A percentile compares a stretch with the other conserved stretches of the same genome.
Conservation (phyloP, 2,797 vertebrate species). For the Onychomys leucogaster region DNA sequence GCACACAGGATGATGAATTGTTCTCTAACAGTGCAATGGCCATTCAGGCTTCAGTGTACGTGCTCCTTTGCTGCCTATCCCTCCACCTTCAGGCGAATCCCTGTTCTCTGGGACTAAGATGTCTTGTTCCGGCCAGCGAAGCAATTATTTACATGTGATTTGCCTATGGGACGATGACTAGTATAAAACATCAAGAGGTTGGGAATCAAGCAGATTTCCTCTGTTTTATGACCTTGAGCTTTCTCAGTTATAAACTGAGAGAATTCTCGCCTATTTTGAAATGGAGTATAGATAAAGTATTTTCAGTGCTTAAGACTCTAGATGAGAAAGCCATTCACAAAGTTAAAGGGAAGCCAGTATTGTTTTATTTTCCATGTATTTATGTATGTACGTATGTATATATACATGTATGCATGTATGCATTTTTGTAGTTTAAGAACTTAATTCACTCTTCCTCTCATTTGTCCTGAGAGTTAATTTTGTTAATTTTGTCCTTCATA, state of each 20-base stretch:
- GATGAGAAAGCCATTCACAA: background rate
- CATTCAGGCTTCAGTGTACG: background rate
- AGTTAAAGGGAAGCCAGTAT: background rate
- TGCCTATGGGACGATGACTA: background rate
- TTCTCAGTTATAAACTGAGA: background rate
- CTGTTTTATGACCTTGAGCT: background rate
- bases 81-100: background rate
- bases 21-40: background rate
- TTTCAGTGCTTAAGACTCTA: background rate
- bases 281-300: background rate
- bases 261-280: background rate
- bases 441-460: background rate
- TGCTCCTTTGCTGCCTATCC: background rate
- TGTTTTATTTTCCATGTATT: background rate
- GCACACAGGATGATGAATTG: background rate
- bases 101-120: background rate
- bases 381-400: background rate
- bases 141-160: background rate
- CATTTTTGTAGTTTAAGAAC: background rate
- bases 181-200: background rate
- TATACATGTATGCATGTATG: too few relatives aligned
- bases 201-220: background rate
- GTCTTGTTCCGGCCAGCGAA: background rate
- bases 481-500: background rate
- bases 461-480: background rate